Evolutionary conservation across 2,888 invertebrate species (phyloP).

Genomic region (Nebria brevicollis): DNA sequence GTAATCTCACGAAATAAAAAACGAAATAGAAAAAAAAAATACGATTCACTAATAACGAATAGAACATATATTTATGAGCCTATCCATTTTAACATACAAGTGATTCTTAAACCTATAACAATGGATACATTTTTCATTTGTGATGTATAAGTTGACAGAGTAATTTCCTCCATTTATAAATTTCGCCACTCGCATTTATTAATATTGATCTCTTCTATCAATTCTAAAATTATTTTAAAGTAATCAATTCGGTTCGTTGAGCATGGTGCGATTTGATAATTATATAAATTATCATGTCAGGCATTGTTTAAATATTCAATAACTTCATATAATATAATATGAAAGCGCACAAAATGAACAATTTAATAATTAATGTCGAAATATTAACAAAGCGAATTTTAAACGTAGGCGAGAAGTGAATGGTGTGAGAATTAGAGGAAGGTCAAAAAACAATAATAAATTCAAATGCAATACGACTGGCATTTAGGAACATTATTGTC

Average conservation of each 20-base stretch:
- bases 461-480: conserved; percentile 2
- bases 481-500: neutral
- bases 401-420: conserved; percentile 17
- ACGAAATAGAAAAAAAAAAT: neutral
- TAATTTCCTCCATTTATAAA: neutral
- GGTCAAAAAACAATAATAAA: conserved; percentile 20
- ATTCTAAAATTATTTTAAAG: neutral
- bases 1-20: neutral
- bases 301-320: neutral
- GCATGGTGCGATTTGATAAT: neutral
- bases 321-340: neutral
- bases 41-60: neutral
- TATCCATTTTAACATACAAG: neutral
- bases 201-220: neutral
- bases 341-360: neutral
- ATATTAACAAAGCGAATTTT: conserved; percentile 15
- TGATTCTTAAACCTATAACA: neutral
- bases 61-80: neutral
- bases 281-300: neutral
- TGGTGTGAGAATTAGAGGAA: conserved; percentile 15
- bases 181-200: neutral
- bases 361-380: conserved; percentile 8
- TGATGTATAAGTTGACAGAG: neutral
- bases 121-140: neutral
- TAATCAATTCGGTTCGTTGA: neutral